Percentiles rank a stretch among this genome's conserved stretches.
These are phyloP conservation scores for Zosterops borbonicus DNA, from an alignment of 2,113 vertebrate genomes.

Conservation along the genomic window DNA sequence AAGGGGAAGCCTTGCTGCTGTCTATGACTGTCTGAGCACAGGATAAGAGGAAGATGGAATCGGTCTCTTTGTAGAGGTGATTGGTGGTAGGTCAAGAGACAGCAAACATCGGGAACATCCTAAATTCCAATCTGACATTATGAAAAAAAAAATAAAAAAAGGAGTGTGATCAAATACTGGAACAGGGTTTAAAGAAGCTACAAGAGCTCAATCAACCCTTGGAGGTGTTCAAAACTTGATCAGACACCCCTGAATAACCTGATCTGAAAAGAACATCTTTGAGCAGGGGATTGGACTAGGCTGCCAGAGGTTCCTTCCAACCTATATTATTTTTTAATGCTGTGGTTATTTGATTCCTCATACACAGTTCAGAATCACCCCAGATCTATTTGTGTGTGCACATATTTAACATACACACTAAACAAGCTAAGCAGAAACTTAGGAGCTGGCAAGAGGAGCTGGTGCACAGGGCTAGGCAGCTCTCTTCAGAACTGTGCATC, in stretches of 20 bases:
- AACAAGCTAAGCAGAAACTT: background rate
- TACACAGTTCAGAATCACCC: background rate
- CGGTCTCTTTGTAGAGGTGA: background rate
- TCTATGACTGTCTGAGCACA: background rate
- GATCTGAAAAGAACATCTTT: background rate
- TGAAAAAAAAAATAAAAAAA: background rate
- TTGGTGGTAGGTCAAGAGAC: background rate
- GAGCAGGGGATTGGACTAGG: background rate
- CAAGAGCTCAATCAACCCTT: background rate
- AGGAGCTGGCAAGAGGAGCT: background rate
- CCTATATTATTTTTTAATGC: background rate
- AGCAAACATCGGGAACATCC: background rate
- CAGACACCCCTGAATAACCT: background rate
- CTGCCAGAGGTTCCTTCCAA: background rate
- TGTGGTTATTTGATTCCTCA: background rate
- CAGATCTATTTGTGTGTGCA: background rate
- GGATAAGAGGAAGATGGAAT: background rate
- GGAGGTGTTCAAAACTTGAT: background rate
- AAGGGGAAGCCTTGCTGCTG: background rate
- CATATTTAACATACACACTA: background rate
- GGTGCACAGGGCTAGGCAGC: background rate
- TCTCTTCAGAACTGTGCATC: background rate
- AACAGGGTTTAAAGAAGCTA: background rate
- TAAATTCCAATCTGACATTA: background rate
- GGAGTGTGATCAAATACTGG: background rate